Evolutionary conservation across 2,113 vertebrate genomes (phyloP), one percentile per base, ranked within the genome.

Genomic region (Lophura nycthemera): DNA sequence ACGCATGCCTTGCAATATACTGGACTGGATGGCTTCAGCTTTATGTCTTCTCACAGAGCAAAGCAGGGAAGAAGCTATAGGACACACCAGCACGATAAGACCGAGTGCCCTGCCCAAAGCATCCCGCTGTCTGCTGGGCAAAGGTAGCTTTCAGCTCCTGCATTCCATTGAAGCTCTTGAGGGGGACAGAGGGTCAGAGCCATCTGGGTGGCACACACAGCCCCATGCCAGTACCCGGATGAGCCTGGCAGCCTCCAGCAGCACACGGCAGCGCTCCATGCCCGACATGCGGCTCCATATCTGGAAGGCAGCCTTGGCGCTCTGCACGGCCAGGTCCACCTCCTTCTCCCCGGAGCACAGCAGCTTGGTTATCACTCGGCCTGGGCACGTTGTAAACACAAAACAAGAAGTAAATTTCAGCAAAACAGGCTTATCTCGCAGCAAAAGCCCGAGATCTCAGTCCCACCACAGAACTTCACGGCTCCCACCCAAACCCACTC

Each of bases 241-340:
- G 29, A 99, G 98, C 30, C 98, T 98, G 34, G 99, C 99, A 27
- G 99, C 99, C 95, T 99, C 99, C 11, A 99, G 95, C 97, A 99
- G 97, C 80, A 99, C 95, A 10, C 98, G 97, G 30, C 98, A 96
- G 16, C 99, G 97, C 94, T 99, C 98, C 98, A 98, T 98, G 81
- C 99, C 99, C 0, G 99, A 97, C 95, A 98, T 95, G 92, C 98
- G 97, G 20, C 98, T 98, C 99, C 99, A 99, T 81, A 97, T 96
- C 65, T 98, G 96, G 92, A 98, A 99, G 54, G 99, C 99, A n/a
- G 96, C 56, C 10, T 98, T 98, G 18, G 99, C 98, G 48, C 97
- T 99, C 86, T 98, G 93, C 24, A 99, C 97, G 87, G 98, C 99
- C 91, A 98, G 95, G 64, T 98, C 97, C 1, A 99, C 98, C 83